Base-by-base conservation (phyloP, 2,113 vertebrate genomes). In the Sorex fumeus region DNA sequence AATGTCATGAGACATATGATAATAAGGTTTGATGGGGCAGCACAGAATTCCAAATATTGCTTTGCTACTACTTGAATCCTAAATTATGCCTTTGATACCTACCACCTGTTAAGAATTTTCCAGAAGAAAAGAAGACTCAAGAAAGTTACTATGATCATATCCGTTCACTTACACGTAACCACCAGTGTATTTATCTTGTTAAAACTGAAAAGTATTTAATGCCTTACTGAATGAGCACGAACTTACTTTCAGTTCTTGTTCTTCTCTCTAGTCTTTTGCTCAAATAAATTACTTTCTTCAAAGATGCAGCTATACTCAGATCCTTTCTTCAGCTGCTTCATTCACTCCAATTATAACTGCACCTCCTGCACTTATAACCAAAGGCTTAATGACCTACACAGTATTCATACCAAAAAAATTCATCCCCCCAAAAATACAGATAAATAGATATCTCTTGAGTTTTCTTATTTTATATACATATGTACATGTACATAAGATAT, bases 271-370 rank as follows among this genome's bases (percentile, higher is more conserved):
- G 67, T 76, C 43, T 85, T 93, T 40, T 57, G 23, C 71, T 90
- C 30, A 66, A 28, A 92, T 75, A 81, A 94, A 95, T 91, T 87
- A 77, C 34, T 88, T 79, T 88, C 18, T 34, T 50, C 60, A 64
- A 90, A 75, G 18, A 87, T 12, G 16, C 15, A 75, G 28, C 60
- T 71, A 71, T 25, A 84, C n/a, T 12, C 32, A 85, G 50, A 88
- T 4, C 10, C 66, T 91, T 91, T 28, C 71, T 85, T 78, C 74
- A 70, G 10, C 72, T 36, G 19, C 25, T 71, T 45, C 70, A 15
- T 85, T 85, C 79, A 67, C 43, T 92, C 47, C 18, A 85, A 23
- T 71, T 94, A 76, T 74, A 92, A 93, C 0, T 50, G 36, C 19
- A 1, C 45, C 90, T 88, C 40, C 5, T 84, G 64, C 11, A 69